phyloP scores from a whole-genome alignment of 2,888 invertebrate species.

The Drosophila pegasa region DNA sequence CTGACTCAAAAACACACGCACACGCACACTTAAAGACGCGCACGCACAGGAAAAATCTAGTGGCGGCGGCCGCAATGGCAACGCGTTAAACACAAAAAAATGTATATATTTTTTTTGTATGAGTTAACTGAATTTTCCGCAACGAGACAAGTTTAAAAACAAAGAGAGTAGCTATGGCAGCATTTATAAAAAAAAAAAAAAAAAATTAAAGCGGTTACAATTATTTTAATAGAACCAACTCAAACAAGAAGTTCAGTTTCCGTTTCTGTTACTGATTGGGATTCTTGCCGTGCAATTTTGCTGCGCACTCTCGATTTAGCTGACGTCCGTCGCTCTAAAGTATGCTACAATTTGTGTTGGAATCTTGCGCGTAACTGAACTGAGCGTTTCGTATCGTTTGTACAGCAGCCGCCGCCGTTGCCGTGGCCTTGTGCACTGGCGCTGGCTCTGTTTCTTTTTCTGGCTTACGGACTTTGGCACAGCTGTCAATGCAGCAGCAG shows the following conservation, averaged over 20 bases:
- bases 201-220: slow-evolving; percentile 34
- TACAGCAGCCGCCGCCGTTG: slow-evolving; percentile 47
- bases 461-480: slow-evolving; percentile 31
- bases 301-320: slow-evolving; percentile 70
- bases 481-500: slow-evolving; percentile 21
- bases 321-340: slow-evolving; percentile 57
- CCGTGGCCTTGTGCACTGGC: slow-evolving; percentile 64
- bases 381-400: slow-evolving; percentile 34
- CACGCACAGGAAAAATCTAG: slow-evolving; percentile 43
- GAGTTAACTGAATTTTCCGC: neutral
- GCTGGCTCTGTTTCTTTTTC: slow-evolving; percentile 60
- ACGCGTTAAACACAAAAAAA: slow-evolving; percentile 41
- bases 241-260: slow-evolving; percentile 53
- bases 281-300: slow-evolving; percentile 57
- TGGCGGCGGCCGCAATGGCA: slow-evolving; percentile 42
- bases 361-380: slow-evolving; percentile 81
- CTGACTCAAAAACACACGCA: slow-evolving; percentile 6
- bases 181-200: slow-evolving; percentile 5
- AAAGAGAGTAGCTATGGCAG: neutral
- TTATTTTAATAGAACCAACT: slow-evolving; percentile 49
- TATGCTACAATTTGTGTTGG: slow-evolving; percentile 74
- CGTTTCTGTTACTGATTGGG: slow-evolving; percentile 53
- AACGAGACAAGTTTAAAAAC: slow-evolving; percentile 3
- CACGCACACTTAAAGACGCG: slow-evolving; percentile 13
- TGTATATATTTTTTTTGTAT: slow-evolving; percentile 10